phyloP scores from a whole-genome alignment of 1,140 invertebrate genomes.

The Lanistes nyassanus region DNA sequence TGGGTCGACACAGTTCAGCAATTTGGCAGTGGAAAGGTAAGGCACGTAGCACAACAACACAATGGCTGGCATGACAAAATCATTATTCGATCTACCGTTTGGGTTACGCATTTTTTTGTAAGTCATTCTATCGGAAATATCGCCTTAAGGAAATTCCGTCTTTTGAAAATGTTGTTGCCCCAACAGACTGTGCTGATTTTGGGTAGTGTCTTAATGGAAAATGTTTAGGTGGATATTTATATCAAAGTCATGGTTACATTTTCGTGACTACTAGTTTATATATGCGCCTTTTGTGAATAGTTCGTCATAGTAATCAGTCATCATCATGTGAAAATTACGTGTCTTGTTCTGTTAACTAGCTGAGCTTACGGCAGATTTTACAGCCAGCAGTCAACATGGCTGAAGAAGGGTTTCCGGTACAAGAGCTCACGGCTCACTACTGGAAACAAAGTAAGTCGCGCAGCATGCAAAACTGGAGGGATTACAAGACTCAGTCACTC shows the following conservation, averaged over 20 bases:
- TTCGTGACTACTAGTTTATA: not conserved
- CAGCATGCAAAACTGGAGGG: slow-evolving; percentile 22
- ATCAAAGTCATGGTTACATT: too few species aligned
- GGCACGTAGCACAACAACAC: too few species aligned
- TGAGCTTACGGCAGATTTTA: slow-evolving; percentile 46
- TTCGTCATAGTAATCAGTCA: not conserved
- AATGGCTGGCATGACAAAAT: too few species aligned
- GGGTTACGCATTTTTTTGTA: too few species aligned
- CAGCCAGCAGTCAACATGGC: slow-evolving; percentile 63
- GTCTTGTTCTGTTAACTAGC: slow-evolving; percentile 29
- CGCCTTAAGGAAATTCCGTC: too few species aligned
- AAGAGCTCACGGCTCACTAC: slow-evolving; percentile 44
- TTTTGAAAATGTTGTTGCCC: too few species aligned
- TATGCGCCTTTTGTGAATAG: not conserved
- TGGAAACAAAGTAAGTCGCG: slow-evolving; percentile 57
- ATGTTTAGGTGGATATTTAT: too few species aligned
- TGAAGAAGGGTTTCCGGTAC: slow-evolving; percentile 64
- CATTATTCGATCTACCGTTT: too few species aligned
- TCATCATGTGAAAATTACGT: not conserved
- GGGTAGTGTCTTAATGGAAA: too few species aligned
- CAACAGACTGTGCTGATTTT: too few species aligned
- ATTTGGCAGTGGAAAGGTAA: slow-evolving; percentile 63
- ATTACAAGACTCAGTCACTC: not conserved
- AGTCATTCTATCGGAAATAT: too few species aligned
- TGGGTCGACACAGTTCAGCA: slow-evolving; percentile 58